Evolutionary conservation across 2,888 invertebrate genomes (phyloP), one percentile per base, ranked within the genome.

Genomic region (Drosophila anomelani): DNA sequence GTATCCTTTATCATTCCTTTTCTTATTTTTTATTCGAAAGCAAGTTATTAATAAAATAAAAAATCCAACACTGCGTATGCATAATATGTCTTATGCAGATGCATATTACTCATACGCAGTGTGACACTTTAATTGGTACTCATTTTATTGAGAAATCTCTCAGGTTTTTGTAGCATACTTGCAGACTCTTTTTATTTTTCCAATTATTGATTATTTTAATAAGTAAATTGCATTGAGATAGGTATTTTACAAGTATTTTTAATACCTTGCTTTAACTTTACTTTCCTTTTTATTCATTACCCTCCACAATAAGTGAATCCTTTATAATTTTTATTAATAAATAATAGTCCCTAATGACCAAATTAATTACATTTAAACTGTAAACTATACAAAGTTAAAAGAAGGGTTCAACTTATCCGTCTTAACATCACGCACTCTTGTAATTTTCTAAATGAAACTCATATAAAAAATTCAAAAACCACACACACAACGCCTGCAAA

Each of bases 381-480:
- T n/a, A n/a, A 46, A 17, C 29, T 17, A 13, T 23, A 26, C n/a
- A 38, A 26, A 38, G 32, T 20, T 1, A 23, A 29, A 15, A 23
- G 20, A 36, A 51, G 34, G 34, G 51, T 36, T 51, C 20, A 34
- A 15, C 20, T 20, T 34, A 36, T 34, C 49, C 39, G 13, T 41
- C 55, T 34, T 57, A n/a, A 34, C 34, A 17, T 20, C 53, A 32
- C 39, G 39, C 54, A n/a, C n/a, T 41, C 13, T 34, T 60, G 41
- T 41, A 60, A 41, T 54, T 55, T 61, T 57, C 56, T 36, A 44
- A 61, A 26, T 44, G 36, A 61, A 60, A 56, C 23, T 6, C 51
- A 10, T 51, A 46, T 46, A 36, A 53, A 53, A 53, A 36, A 53
- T 53, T 36, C 23, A 53, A 53, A 51, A 36, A 23, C 36, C 51